phyloP scores from a whole-genome alignment of 2,888 invertebrate species.

The Apomyelois bistriatella region DNA sequence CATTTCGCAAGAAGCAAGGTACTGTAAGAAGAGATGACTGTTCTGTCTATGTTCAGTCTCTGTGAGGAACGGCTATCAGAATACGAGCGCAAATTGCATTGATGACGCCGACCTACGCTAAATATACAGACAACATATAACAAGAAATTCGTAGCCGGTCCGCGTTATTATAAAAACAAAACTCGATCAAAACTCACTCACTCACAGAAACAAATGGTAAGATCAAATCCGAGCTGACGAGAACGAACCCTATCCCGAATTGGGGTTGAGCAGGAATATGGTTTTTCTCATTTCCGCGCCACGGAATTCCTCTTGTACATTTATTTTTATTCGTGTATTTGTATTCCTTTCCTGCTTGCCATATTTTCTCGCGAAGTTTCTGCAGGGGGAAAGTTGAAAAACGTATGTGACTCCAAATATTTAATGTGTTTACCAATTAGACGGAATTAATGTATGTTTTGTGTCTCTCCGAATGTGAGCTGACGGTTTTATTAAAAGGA shows the following conservation, averaged over 20 bases:
- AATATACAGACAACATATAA: too few relatives aligned
- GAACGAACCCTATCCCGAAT: conserved; percentile 38
- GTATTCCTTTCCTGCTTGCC: conserved; percentile 73
- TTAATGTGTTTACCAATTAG: neutral
- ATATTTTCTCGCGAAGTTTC: conserved; percentile 67
- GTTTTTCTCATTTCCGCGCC: conserved; percentile 67
- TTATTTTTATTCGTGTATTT: conserved; percentile 72
- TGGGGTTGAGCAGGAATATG: conserved; percentile 57
- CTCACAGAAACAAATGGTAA: neutral
- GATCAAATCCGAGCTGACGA: conserved; percentile 1
- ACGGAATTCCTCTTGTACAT: conserved; percentile 59
- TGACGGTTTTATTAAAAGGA: too few relatives aligned
- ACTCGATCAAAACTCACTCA: conserved; percentile 8
- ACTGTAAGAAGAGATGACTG: too few relatives aligned
- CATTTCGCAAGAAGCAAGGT: too few relatives aligned
- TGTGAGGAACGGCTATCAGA: too few relatives aligned
- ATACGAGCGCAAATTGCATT: too few relatives aligned
- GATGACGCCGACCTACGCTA: too few relatives aligned
- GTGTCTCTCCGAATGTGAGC: too few relatives aligned
- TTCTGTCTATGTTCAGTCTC: too few relatives aligned
- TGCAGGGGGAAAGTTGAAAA: conserved; percentile 27
- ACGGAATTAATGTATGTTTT: neutral
- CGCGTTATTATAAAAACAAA: neutral
- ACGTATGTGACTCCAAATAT: conserved; percentile 18
- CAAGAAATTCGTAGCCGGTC: too few relatives aligned